Percentiles rank a stretch among this genome's conserved stretches.
phyloP scores from a whole-genome alignment of 2,888 invertebrate species.

The Eupeodes latifasciatus region DNA sequence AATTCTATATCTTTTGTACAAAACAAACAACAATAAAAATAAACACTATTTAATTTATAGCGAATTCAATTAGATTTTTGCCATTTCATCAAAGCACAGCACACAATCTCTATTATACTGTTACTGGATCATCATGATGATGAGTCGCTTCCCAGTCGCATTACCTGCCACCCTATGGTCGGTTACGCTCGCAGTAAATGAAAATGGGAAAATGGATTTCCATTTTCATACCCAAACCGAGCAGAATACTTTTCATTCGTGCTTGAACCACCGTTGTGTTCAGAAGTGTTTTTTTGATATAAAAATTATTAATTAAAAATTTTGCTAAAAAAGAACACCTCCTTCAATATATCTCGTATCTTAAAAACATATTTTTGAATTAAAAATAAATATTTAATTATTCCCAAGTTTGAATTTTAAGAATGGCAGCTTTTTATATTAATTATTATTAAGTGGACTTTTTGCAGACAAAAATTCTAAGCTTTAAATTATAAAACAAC shows the following conservation, averaged over 20 bases:
- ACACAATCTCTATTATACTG: constrained; percentile 45
- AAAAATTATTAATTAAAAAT: neutral
- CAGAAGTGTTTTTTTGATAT: constrained; percentile 46
- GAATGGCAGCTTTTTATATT: neutral
- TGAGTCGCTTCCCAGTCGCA: constrained; percentile 45
- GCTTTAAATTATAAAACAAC: constrained; percentile 39
- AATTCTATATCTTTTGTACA: neutral
- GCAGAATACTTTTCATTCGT: constrained; percentile 72
- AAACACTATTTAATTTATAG: constrained; percentile 20
- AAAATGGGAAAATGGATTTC: constrained; percentile 73
- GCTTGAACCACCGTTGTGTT: constrained; percentile 69
- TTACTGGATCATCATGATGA: constrained; percentile 52
- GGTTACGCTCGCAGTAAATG: constrained; percentile 50
- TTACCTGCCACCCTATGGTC: constrained; percentile 43
- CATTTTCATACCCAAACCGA: constrained; percentile 67
- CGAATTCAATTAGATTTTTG: constrained; percentile 43
- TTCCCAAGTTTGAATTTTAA: neutral
- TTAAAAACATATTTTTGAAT: neutral
- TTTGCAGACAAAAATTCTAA: constrained; percentile 29
- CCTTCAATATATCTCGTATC: no score
- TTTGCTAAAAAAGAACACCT: neutral
- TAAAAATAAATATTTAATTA: neutral
- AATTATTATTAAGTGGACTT: constrained; percentile 2
- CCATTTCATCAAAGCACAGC: constrained; percentile 66
- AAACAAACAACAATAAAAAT: constrained; percentile 1